Conservation (phyloP, 2,888 invertebrate genomes). For the Fragum whitleyi region DNA sequence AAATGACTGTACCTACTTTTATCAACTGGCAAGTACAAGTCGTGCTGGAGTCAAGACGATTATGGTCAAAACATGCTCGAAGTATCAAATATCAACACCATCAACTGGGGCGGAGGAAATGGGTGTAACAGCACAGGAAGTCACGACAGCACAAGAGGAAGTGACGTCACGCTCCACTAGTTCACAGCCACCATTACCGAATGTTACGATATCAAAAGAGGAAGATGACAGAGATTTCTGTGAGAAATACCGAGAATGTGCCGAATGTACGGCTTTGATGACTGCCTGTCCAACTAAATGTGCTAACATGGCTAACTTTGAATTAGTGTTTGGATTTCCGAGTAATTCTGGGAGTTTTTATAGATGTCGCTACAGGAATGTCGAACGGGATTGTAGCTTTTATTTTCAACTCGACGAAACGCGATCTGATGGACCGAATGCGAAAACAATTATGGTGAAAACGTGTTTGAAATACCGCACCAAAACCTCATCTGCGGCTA, state of each 20-base stretch:
- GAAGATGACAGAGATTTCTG: conserved; percentile 38
- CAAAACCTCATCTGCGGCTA: not conserved
- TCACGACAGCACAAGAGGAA: not conserved
- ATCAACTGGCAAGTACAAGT: conserved; percentile 30
- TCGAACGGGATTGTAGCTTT: conserved; percentile 7
- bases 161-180: not conserved
- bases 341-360: not conserved
- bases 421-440: not conserved
- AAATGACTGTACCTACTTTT: conserved; percentile 40
- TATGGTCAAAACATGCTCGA: conserved; percentile 44
- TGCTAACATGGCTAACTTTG: conserved; percentile 36
- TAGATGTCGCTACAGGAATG: conserved; percentile 5
- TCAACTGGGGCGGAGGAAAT: not conserved
- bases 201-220: not conserved
- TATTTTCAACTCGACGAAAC: conserved; percentile 11
- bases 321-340: conserved; percentile 46
- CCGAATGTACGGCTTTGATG: conserved; percentile 48
- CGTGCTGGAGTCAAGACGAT: conserved; percentile 35
- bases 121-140: not conserved
- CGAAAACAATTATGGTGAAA: conserved; percentile 13
- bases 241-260: conserved; percentile 44
- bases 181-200: not conserved
- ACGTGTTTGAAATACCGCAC: not conserved
- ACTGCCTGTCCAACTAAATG: conserved; percentile 39
- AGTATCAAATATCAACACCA: conserved; percentile 6